A percentile compares a stretch with the other conserved stretches of the same genome.
These are phyloP conservation scores for Peucedramus taeniatus DNA, from an alignment of 2,113 vertebrate genomes.

Conservation along the genomic window DNA sequence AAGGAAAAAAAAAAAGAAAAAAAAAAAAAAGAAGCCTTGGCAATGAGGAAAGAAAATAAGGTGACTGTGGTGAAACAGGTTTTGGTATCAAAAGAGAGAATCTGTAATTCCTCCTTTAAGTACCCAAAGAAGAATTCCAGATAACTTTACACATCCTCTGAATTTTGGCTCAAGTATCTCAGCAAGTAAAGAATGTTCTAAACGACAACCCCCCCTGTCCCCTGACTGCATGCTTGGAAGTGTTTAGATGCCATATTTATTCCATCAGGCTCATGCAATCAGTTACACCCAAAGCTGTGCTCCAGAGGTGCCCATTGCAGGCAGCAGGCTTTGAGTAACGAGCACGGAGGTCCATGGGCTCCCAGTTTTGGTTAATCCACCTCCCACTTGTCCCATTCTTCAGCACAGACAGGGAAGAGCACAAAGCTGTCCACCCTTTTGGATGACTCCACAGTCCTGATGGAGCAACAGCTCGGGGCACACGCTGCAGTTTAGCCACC, in stretches of 20 bases:
- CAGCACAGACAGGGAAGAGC: neutral
- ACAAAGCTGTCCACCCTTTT: slow-evolving; percentile 45
- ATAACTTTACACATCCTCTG: neutral
- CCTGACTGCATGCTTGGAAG: slow-evolving; percentile 50
- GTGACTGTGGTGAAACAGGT: neutral
- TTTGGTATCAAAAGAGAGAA: neutral
- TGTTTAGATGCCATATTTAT: slow-evolving; percentile 54
- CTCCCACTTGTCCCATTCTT: slow-evolving; percentile 43
- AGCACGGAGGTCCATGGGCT: slow-evolving; percentile 32
- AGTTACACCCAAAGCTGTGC: slow-evolving; percentile 62
- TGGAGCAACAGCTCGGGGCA: slow-evolving; percentile 37
- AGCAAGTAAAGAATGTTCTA: neutral
- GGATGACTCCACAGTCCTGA: slow-evolving; percentile 19
- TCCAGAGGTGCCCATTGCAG: slow-evolving; percentile 48
- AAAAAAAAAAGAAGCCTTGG: too few species aligned
- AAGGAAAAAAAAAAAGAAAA: too few species aligned
- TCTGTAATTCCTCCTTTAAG: neutral
- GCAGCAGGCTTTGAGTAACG: slow-evolving; percentile 45
- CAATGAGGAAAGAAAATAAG: neutral
- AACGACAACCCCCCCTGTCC: slow-evolving; percentile 1
- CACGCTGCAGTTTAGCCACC: slow-evolving; percentile 13
- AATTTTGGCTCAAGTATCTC: slow-evolving; percentile 13
- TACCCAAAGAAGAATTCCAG: neutral
- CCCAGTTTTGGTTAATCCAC: slow-evolving; percentile 23
- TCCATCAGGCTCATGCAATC: slow-evolving; percentile 57